These are phyloP conservation scores for Meta bourneti DNA, from an alignment of 2,888 invertebrate genomes.

Conservation along the genomic window DNA sequence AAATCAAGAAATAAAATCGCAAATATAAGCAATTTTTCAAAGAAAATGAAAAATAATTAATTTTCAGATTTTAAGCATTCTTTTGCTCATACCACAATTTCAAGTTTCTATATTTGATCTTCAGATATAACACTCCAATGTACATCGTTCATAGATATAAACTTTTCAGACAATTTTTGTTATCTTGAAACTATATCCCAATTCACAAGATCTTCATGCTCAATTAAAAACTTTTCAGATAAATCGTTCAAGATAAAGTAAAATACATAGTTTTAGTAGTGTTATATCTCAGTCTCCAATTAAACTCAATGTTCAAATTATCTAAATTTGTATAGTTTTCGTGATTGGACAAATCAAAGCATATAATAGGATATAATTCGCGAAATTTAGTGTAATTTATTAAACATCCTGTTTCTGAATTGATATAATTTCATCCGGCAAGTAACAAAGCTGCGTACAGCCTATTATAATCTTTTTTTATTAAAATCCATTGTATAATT, in stretches of 20 bases:
- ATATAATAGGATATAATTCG: slow-evolving; percentile 25
- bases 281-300: slow-evolving; percentile 19
- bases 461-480: slow-evolving; percentile 9
- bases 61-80: no score
- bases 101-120: no score
- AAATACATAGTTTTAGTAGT: slow-evolving; percentile 9
- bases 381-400: slow-evolving; percentile 1
- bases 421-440: slow-evolving; percentile 27
- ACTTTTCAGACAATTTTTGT: no score
- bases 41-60: no score
- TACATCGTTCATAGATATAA: no score
- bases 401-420: slow-evolving; percentile 28
- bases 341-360: not conserved
- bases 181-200: no score
- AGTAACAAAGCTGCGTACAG: not conserved
- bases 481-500: slow-evolving; percentile 17
- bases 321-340: slow-evolving; percentile 9
- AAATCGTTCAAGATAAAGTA: not conserved
- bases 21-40: no score
- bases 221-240: not conserved
- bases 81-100: no score
- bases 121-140: no score
- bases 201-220: no score
- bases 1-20: no score
- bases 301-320: not conserved